Conservation (phyloP, 2,113 vertebrate genomes). For the Leptobrachium ailaonicum region DNA sequence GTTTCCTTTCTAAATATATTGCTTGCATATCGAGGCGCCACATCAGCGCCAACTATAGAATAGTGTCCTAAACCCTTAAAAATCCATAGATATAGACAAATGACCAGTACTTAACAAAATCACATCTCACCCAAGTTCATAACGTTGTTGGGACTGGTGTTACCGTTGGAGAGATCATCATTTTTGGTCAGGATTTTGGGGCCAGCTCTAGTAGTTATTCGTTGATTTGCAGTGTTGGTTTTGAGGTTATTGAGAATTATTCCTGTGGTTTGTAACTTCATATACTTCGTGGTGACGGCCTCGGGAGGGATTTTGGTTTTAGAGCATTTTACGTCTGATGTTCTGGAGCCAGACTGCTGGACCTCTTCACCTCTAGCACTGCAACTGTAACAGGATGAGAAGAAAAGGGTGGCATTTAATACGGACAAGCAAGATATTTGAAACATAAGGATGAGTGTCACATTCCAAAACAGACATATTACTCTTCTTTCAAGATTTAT, state of each 20-base stretch:
- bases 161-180: background rate
- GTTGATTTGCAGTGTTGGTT: background rate
- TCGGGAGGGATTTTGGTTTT: background rate
- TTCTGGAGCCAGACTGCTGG: constrained; percentile 34
- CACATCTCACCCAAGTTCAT: constrained; percentile 52
- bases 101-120: no score
- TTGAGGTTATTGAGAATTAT: accelerated
- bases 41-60: no score
- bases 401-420: background rate
- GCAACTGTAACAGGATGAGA: constrained; percentile 55
- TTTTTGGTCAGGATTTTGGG: background rate
- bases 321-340: constrained; percentile 55
- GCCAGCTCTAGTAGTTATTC: background rate
- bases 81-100: no score
- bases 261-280: accelerated
- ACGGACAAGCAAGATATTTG: background rate
- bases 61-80: no score
- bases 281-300: background rate
- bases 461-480: no score
- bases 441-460: background rate
- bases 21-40: no score
- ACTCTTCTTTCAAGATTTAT: no score
- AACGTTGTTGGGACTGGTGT: background rate
- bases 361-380: constrained; percentile 45
- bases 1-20: no score